Evolutionary conservation across 2,797 vertebrate genomes (phyloP), one percentile per base, ranked within the genome.

Genomic region (Melanotaenia boesemani): DNA sequence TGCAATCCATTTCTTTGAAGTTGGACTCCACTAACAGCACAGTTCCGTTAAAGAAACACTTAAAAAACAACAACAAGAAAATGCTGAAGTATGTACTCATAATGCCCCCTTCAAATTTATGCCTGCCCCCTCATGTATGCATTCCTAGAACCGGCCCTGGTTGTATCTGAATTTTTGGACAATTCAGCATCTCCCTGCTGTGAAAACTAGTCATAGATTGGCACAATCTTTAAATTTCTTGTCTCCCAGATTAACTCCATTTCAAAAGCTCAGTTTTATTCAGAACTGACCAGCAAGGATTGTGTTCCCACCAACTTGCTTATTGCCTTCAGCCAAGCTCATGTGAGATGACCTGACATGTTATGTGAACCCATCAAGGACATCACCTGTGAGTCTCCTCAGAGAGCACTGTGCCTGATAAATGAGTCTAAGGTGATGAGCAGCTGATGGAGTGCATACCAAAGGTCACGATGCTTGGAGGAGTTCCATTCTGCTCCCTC

Each of bases 361-460:
- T 82, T 85, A 85, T 76, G 74, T 81, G 91, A 92, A 81, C 84
- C 87, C 79, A 70, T 81, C 67, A 54, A 71, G 82, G 83, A 72
- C 80, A 84, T 80, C 87, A 92, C 90, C 92, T 93, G 90, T 82
- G 88, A 81, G 81, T 52, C 81, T 85, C 84, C 78, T 67, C 65
- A 18, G 77, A 82, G 82, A 79, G 77, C 30, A 0, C 44, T 12
- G 32, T n/a, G 80, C 66, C 90, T 93, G 92, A 94, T 93, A 91
- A 94, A 94, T 92, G 91, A 90, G 90, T 86, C 82, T 83, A 81
- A 71, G 73, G 86, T 93, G 93, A 90, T 77, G 83, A 89, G 89
- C 86, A 87, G 84, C 89, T 91, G 88, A 92, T 89, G 83, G 90
- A 93, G 89, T 81, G 77, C 82, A 85, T 70, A 41, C 73, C 84